Conservation (phyloP, 1,140 invertebrate species). For the Acromyrmex charruanus region DNA sequence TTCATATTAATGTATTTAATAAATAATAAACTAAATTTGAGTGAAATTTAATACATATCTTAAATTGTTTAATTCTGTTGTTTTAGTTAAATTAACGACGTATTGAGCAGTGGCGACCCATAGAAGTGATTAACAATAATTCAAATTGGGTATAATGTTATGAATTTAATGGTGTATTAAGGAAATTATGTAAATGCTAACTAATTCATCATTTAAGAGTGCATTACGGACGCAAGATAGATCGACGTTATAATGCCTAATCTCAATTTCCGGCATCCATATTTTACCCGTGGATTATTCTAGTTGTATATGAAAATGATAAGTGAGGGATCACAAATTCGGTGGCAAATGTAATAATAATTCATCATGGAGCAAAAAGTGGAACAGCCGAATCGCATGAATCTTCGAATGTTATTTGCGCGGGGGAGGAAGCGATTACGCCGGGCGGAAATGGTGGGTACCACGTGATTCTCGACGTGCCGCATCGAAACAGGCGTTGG, state of each 20-base stretch:
- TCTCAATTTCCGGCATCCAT: neutral
- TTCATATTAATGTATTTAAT: no score
- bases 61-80: no score
- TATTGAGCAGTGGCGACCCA: no score
- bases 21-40: no score
- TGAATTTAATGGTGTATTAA: no score
- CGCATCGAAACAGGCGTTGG: conserved; percentile 28
- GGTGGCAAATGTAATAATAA: conserved; percentile 13
- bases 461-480: conserved; percentile 33
- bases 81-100: no score
- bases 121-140: no score
- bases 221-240: neutral
- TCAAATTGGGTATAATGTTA: no score
- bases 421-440: conserved; percentile 49
- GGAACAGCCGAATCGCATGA: neutral
- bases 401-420: conserved; percentile 12
- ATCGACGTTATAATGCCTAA: neutral
- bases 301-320: neutral
- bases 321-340: neutral
- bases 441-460: conserved; percentile 39
- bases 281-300: neutral
- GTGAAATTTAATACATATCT: no score
- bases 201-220: neutral
- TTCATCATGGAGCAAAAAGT: conserved; percentile 16
- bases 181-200: neutral